These are phyloP conservation scores for Catagonus wagneri DNA, from an alignment of 2,113 vertebrate genomes.

Conservation along the genomic window DNA sequence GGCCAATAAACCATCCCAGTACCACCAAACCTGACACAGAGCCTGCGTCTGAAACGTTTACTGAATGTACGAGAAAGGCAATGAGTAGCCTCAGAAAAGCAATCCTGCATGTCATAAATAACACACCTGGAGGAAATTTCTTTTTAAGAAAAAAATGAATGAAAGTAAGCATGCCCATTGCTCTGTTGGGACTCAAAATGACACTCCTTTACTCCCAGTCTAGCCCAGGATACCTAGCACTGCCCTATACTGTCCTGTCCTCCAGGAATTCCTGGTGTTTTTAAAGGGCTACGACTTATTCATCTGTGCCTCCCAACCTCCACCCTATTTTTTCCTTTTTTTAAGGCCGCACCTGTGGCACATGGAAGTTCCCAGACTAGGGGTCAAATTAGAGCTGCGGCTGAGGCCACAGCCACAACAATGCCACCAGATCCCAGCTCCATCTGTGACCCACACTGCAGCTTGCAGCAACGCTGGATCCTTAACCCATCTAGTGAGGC, in stretches of 20 bases:
- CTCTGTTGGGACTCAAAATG: not conserved
- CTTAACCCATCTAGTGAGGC: too few species aligned
- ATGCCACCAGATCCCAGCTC: too few species aligned
- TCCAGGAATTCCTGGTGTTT: not conserved
- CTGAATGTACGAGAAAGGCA: rapidly evolving
- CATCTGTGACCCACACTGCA: too few species aligned
- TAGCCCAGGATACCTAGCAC: not conserved
- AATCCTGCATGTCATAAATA: rapidly evolving
- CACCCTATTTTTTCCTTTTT: too few species aligned
- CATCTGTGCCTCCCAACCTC: not conserved
- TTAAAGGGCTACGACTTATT: not conserved
- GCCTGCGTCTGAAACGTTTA: not conserved
- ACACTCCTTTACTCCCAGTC: not conserved
- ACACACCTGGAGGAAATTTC: not conserved
- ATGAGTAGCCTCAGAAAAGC: not conserved
- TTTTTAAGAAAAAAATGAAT: not conserved
- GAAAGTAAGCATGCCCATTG: not conserved
- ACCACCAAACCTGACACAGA: not conserved
- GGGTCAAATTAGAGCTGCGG: too few species aligned
- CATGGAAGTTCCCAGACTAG: too few species aligned
- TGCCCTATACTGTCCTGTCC: rapidly evolving
- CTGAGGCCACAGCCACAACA: too few species aligned
- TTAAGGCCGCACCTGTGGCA: too few species aligned
- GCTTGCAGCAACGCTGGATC: too few species aligned
- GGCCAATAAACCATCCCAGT: not conserved